phyloP scores from a whole-genome alignment of 1,140 invertebrate genomes.

The Chironomus tepperi region DNA sequence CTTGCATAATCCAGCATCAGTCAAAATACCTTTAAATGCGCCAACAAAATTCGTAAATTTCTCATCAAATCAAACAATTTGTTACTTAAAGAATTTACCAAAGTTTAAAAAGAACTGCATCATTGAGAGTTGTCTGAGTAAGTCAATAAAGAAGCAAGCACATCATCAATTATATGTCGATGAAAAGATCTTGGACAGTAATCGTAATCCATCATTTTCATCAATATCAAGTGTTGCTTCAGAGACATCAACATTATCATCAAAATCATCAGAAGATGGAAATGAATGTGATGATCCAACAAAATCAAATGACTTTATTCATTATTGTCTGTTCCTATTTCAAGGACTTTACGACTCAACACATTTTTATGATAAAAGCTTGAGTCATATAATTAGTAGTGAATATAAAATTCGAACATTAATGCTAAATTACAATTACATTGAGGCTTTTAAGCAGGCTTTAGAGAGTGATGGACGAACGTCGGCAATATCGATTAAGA shows the following conservation, averaged over 20 bases:
- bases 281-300: background rate
- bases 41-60: slow-evolving; percentile 36
- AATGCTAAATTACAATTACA: slow-evolving; percentile 39
- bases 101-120: slow-evolving; percentile 35
- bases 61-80: slow-evolving; percentile 33
- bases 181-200: slow-evolving; percentile 37
- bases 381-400: slow-evolving; percentile 23
- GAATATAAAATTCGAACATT: slow-evolving; percentile 38
- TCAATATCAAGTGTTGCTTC: slow-evolving; percentile 28
- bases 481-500: slow-evolving; percentile 33
- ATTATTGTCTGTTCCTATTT: slow-evolving; percentile 48
- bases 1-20: slow-evolving; percentile 35
- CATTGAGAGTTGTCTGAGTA: slow-evolving; percentile 31
- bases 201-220: slow-evolving; percentile 30
- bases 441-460: slow-evolving; percentile 37
- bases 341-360: slow-evolving; percentile 44
- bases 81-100: slow-evolving; percentile 38
- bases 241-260: background rate
- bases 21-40: slow-evolving; percentile 25
- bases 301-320: slow-evolving; percentile 35
- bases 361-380: slow-evolving; percentile 37
- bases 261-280: slow-evolving; percentile 33
- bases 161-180: slow-evolving; percentile 37
- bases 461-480: slow-evolving; percentile 32
- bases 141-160: slow-evolving; percentile 32